Evolutionary conservation across 1,140 invertebrate species (phyloP).

Genomic region (Solen grandis): DNA sequence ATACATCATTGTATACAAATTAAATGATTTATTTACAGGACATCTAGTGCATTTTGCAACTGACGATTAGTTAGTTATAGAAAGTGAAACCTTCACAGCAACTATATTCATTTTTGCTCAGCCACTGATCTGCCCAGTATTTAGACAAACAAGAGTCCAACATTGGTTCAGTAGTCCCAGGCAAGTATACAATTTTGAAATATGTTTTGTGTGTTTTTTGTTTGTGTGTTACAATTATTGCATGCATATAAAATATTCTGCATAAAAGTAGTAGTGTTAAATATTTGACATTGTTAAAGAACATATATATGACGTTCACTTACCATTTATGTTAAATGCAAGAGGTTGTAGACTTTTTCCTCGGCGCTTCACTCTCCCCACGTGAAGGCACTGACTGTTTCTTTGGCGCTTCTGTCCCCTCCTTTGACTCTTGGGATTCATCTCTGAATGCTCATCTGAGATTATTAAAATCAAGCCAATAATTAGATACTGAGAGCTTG

Average conservation of each 20-base stretch:
- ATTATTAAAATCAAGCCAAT: too few relatives aligned
- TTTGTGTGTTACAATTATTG: slow-evolving; percentile 15
- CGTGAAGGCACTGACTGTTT: neutral
- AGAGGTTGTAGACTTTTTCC: too few relatives aligned
- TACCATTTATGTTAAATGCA: slow-evolving; percentile 20
- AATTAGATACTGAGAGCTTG: too few relatives aligned
- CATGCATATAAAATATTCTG: too few relatives aligned
- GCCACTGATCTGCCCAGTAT: slow-evolving; percentile 16
- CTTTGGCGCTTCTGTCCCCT: slow-evolving; percentile 3
- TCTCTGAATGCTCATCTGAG: too few relatives aligned
- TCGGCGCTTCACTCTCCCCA: slow-evolving; percentile 3
- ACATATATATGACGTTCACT: slow-evolving; percentile 12
- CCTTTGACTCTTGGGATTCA: slow-evolving; percentile 9
- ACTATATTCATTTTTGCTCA: slow-evolving; percentile 10
- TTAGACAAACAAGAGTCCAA: too few relatives aligned
- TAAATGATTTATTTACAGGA: too few relatives aligned
- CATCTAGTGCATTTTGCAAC: too few relatives aligned
- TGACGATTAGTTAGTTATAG: too few relatives aligned
- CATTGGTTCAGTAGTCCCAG: slow-evolving; percentile 18
- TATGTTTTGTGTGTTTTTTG: slow-evolving; percentile 3
- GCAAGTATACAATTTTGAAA: slow-evolving; percentile 16
- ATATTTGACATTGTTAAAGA: slow-evolving; percentile 17
- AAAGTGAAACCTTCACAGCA: too few relatives aligned
- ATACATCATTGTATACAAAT: too few relatives aligned
- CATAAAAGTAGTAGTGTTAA: slow-evolving; percentile 19